Evolutionary conservation across 2,888 invertebrate species (phyloP), one percentile per base, ranked within the genome.

Genomic region (Xanthostigma xanthostigma): DNA sequence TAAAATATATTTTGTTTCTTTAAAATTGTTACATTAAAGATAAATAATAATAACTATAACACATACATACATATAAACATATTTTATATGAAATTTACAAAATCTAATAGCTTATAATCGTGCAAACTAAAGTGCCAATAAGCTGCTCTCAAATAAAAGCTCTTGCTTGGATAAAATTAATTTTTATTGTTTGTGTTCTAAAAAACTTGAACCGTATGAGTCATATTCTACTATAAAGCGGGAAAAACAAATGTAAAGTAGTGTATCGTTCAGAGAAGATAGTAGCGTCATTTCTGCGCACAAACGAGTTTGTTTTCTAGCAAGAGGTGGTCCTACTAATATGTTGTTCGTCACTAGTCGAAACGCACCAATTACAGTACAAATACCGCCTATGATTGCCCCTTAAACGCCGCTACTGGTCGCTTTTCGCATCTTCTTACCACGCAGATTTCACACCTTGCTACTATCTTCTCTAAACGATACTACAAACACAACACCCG

Each of bases 61-160:
- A 41, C 41, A 44, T 52, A 34, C 41, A 44, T 34, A 17, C 44
- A 12, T 13, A 46, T 13, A 41, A 35, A 45, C 45, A 48, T 36
- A 48, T 37, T 48, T 38, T 34, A 41, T 42, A 34, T 37, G 46
- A 44, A 41, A 48, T 36, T 44, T 36, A 51, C 53, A 27, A 27
- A 34, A 42, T 12, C n/a, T 42, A 44, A 44, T 34, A 44, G 13
- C 33, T 27, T 34, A 44, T n/a, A 34, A 34, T 44, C 27, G 35
- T 34, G 34, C 35, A 39, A 39, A 39, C 40, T 39, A 39, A 39
- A 39, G 12, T 33, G 35, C 44, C 13, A 44, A 33, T n/a, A 44
- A 44, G 35, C 33, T 34, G 35, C 11, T 44, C 13, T 38, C 13
- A 17, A 12, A 41, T 17, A 41, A 41, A 41, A 41, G 17, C 13